phyloP scores from a whole-genome alignment of 2,888 invertebrate species.

The Euspilapteryx auroguttella region DNA sequence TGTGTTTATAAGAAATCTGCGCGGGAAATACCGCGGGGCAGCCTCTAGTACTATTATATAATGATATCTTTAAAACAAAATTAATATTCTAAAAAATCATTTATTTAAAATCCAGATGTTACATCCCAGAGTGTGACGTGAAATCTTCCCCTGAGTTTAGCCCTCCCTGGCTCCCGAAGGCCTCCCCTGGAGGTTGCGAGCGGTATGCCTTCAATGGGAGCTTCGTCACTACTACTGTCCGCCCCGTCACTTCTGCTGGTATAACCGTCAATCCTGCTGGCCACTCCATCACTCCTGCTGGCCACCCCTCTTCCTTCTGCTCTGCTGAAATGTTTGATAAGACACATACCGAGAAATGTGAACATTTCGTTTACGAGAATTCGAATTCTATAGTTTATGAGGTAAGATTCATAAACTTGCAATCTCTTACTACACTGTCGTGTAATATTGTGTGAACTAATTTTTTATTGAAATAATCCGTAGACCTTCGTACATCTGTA shows the following conservation, averaged over 20 bases:
- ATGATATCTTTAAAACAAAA: too few relatives aligned
- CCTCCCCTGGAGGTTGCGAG: conserved; percentile 40
- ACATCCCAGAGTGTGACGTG: conserved; percentile 26
- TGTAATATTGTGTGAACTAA: too few relatives aligned
- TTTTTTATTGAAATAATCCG: too few relatives aligned
- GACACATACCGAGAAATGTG: conserved; percentile 14
- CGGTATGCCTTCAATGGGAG: conserved; percentile 34
- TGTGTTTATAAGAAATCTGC: too few relatives aligned
- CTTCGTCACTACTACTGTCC: too few relatives aligned
- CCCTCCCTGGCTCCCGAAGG: conserved; percentile 40
- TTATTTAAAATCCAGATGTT: conserved; percentile 15
- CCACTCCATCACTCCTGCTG: conserved; percentile 4
- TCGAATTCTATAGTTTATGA: conserved; percentile 33
- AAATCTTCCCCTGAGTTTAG: conserved; percentile 19
- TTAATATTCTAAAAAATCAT: not conserved
- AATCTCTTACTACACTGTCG: too few relatives aligned
- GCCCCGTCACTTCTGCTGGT: too few relatives aligned
- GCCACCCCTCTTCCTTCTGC: conserved; percentile 13
- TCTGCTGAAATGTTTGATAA: conserved; percentile 24
- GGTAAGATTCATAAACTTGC: too few relatives aligned
- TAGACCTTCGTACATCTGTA: too few relatives aligned
- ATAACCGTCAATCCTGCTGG: too few relatives aligned
- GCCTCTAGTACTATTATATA: too few relatives aligned
- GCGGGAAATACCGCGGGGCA: too few relatives aligned
- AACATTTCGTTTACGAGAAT: conserved; percentile 24